phyloP scores from a whole-genome alignment of 2,888 invertebrate genomes.

The Spisula subtruncata region DNA sequence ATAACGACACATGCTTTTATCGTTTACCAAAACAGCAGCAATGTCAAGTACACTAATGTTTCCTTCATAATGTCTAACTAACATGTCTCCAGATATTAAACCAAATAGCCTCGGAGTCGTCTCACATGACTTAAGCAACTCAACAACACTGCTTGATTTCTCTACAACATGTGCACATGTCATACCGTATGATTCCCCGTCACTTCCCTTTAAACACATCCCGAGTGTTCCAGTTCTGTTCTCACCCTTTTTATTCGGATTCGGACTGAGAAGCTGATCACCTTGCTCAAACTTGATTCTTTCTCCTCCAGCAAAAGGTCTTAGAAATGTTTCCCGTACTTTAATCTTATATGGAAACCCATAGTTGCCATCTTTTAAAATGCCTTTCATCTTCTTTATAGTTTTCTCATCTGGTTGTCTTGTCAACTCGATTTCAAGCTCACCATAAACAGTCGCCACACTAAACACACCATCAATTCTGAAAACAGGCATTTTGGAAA shows the following conservation, averaged over 20 bases:
- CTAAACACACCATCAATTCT: neutral
- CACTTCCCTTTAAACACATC: slow-evolving; percentile 3
- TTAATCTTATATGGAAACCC: neutral
- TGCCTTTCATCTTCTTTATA: neutral
- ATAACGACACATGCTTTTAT: neutral
- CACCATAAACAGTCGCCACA: slow-evolving; percentile 13
- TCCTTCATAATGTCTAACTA: neutral
- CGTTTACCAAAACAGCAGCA: slow-evolving; percentile 8
- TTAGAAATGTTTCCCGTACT: neutral
- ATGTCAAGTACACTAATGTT: slow-evolving; percentile 9
- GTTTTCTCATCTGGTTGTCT: neutral
- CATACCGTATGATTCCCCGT: slow-evolving; percentile 7
- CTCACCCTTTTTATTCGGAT: neutral
- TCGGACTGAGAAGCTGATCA: neutral
- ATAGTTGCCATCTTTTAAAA: neutral
- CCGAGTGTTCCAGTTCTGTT: slow-evolving; percentile 26
- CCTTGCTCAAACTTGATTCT: neutral
- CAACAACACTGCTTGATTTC: neutral
- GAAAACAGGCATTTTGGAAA: neutral
- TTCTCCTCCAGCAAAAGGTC: neutral
- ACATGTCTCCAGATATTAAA: neutral
- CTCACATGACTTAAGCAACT: neutral
- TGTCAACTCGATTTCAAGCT: neutral
- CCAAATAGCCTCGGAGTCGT: neutral
- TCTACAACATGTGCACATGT: slow-evolving; percentile 35